Evolutionary conservation across 2,888 invertebrate species (phyloP).

Genomic region (Ochropacha duplaris): DNA sequence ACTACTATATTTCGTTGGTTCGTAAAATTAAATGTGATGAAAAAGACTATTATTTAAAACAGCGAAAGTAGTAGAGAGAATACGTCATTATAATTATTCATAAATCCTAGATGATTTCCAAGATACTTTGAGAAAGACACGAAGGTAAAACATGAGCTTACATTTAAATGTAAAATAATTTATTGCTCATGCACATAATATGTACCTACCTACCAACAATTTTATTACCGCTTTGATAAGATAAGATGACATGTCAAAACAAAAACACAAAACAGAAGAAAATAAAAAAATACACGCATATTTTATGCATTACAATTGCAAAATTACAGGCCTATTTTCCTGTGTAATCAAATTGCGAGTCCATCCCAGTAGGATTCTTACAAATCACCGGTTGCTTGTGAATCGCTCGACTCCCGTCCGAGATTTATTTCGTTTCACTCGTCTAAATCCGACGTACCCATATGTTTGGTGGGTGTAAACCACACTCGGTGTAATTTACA

Average conservation of each 20-base stretch:
- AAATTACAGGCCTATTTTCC: slow-evolving; percentile 57
- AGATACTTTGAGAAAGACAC: not conserved
- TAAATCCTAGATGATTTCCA: not conserved
- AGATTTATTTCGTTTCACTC: slow-evolving; percentile 63
- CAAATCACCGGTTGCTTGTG: slow-evolving; percentile 74
- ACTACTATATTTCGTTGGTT: not conserved
- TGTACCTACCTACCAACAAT: too few species aligned
- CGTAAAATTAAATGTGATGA: not conserved
- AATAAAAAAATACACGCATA: not conserved
- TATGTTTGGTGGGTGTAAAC: slow-evolving; percentile 55
- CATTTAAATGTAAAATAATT: not conserved
- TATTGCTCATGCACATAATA: too few species aligned
- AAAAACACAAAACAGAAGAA: not conserved
- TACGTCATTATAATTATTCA: not conserved
- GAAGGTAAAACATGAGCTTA: not conserved
- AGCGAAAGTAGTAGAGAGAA: not conserved
- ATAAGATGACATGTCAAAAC: not conserved
- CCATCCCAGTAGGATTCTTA: slow-evolving; percentile 62
- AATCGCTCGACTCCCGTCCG: slow-evolving; percentile 62
- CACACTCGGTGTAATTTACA: slow-evolving; percentile 66
- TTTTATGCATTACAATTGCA: slow-evolving; percentile 44
- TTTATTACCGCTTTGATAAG: not conserved
- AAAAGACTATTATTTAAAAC: too few species aligned
- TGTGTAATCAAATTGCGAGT: slow-evolving; percentile 55
- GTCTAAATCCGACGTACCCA: slow-evolving; percentile 32